These are phyloP conservation scores for Atopsyche davidsoni DNA, from an alignment of 1,140 invertebrate species.

Conservation along the genomic window DNA sequence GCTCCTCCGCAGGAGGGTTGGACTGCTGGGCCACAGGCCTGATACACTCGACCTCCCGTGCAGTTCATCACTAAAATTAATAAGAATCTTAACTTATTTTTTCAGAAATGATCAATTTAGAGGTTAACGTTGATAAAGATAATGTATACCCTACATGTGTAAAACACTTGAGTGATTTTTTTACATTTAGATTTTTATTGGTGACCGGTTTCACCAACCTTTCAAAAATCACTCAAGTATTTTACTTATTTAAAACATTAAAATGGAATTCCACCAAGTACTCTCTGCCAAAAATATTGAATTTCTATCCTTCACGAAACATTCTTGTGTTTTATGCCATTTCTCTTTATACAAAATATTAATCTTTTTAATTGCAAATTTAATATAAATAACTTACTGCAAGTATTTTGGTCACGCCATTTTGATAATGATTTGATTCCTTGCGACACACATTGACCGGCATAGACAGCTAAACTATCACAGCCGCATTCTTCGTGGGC, in stretches of 20 bases:
- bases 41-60: slow-evolving; percentile 61
- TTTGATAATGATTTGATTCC: slow-evolving; percentile 54
- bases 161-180: too few relatives aligned
- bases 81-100: too few relatives aligned
- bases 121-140: too few relatives aligned
- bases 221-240: too few relatives aligned
- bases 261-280: too few relatives aligned
- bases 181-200: too few relatives aligned
- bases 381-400: slow-evolving; percentile 61
- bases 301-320: too few relatives aligned
- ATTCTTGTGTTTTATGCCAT: neutral
- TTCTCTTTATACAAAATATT: neutral
- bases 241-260: too few relatives aligned
- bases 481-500: slow-evolving; percentile 65
- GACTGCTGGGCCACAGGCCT: slow-evolving; percentile 57
- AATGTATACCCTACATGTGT: too few relatives aligned
- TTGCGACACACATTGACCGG: slow-evolving; percentile 64
- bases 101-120: too few relatives aligned
- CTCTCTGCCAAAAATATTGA: too few relatives aligned
- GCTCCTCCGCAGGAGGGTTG: slow-evolving; percentile 51
- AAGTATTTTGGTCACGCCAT: slow-evolving; percentile 69
- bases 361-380: neutral
- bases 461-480: slow-evolving; percentile 67
- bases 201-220: too few relatives aligned
- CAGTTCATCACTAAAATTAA: slow-evolving; percentile 67